Percentiles rank a stretch among this genome's conserved stretches.
Evolutionary conservation across 2,113 vertebrate species (phyloP).

Genomic region (Carassius gibelio): DNA sequence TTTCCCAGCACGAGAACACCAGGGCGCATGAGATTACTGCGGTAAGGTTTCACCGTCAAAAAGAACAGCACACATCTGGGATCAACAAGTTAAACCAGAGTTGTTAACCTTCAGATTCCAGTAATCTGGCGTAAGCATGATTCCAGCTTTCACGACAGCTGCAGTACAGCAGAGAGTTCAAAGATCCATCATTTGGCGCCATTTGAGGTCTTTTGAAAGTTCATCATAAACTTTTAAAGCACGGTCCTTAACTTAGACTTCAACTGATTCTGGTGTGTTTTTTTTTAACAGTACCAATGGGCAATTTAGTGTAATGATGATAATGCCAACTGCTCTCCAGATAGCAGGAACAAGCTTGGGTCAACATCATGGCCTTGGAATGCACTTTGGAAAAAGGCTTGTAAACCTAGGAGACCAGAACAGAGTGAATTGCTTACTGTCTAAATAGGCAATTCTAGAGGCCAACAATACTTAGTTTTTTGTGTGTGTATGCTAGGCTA

Average conservation of each 20-base stretch:
- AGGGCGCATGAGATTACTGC: constrained; percentile 22
- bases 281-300: not conserved
- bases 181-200: not conserved
- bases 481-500: not conserved
- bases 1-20: constrained; percentile 39
- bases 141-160: constrained; percentile 60
- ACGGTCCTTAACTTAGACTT: not conserved
- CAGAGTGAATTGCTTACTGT: not conserved
- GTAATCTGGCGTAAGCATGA: constrained; percentile 64
- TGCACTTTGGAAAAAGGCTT: constrained; percentile 17
- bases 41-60: constrained; percentile 23
- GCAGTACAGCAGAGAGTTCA: constrained; percentile 32
- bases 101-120: constrained; percentile 69
- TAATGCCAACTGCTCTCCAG: constrained; percentile 22
- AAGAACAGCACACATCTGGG: constrained; percentile 68
- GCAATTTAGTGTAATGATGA: constrained; percentile 24
- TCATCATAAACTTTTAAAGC: constrained; percentile 25
- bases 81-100: constrained; percentile 70
- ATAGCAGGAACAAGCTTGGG: constrained; percentile 36
- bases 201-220: constrained; percentile 2
- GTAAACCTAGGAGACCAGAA: not conserved
- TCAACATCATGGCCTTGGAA: constrained; percentile 33
- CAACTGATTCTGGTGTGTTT: not conserved
- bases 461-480: not conserved
- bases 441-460: not conserved